phyloP scores from a whole-genome alignment of 2,888 invertebrate species.

The Nipponacmea schrenckii region DNA sequence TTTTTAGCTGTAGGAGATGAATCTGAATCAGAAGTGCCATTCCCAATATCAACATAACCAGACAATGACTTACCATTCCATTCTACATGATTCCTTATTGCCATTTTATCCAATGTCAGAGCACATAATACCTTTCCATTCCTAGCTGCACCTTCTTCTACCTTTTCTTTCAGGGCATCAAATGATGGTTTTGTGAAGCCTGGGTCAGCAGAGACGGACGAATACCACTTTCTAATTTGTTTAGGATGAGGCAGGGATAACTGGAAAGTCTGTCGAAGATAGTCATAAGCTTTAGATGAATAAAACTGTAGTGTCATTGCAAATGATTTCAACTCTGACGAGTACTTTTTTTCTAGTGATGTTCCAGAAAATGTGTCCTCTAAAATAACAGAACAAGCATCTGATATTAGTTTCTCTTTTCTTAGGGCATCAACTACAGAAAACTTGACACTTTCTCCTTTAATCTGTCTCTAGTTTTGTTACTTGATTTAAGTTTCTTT shows the following conservation, averaged over 20 bases:
- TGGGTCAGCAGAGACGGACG: background rate
- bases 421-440: background rate
- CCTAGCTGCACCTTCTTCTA: background rate
- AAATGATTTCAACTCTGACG: constrained; percentile 10
- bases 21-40: background rate
- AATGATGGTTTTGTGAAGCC: background rate
- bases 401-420: constrained; percentile 1
- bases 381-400: background rate
- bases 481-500: constrained; percentile 10
- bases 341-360: constrained; percentile 1
- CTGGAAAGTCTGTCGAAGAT: constrained; percentile 9
- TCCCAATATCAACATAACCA: constrained; percentile 15
- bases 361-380: constrained; percentile 11
- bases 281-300: constrained; percentile 10
- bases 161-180: background rate
- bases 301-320: constrained; percentile 14
- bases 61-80: constrained; percentile 11
- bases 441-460: background rate
- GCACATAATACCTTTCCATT: background rate
- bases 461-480: background rate
- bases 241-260: constrained; percentile 3
- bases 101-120: constrained; percentile 15
- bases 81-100: constrained; percentile 13
- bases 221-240: constrained; percentile 2
- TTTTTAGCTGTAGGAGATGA: constrained; percentile 9